Percentiles rank a stretch among this genome's conserved stretches.
phyloP scores from a whole-genome alignment of 1,140 invertebrate genomes.

The Hylyphantes graminicola region DNA sequence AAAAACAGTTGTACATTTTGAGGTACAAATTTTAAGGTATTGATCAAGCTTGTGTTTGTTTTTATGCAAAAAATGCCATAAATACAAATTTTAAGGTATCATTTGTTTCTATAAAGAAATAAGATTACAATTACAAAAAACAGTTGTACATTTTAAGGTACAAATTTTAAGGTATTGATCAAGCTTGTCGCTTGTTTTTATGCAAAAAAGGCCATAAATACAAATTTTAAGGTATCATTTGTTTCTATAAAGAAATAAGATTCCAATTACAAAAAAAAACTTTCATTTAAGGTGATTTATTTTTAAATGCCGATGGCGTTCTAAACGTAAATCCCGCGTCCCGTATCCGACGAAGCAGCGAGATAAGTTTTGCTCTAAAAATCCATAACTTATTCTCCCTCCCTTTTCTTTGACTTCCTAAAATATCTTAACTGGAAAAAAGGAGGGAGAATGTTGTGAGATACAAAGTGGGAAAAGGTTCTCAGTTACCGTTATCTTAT shows the following conservation, averaged over 20 bases:
- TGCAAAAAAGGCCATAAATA: background rate
- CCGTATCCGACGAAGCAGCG: background rate
- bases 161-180: no score
- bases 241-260: background rate
- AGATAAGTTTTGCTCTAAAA: constrained; percentile 10
- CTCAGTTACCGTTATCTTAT: constrained; percentile 40
- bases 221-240: background rate
- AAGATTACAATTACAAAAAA: no score
- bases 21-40: no score
- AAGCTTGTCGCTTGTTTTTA: no score
- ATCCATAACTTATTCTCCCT: constrained; percentile 35
- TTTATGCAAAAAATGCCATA: no score
- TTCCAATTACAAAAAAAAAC: background rate
- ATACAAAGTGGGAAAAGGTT: constrained; percentile 22
- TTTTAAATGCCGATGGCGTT: background rate
- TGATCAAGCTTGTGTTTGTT: no score
- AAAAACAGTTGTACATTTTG: no score
- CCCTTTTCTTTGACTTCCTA: background rate
- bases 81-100: no score
- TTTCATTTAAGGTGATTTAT: no score
- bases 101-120: no score
- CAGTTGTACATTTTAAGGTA: no score
- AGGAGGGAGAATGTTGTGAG: background rate
- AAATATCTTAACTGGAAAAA: constrained; percentile 23
- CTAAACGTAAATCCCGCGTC: background rate